phyloP scores from a whole-genome alignment of 1,140 invertebrate species.

The Drosophila pallidifrons region DNA sequence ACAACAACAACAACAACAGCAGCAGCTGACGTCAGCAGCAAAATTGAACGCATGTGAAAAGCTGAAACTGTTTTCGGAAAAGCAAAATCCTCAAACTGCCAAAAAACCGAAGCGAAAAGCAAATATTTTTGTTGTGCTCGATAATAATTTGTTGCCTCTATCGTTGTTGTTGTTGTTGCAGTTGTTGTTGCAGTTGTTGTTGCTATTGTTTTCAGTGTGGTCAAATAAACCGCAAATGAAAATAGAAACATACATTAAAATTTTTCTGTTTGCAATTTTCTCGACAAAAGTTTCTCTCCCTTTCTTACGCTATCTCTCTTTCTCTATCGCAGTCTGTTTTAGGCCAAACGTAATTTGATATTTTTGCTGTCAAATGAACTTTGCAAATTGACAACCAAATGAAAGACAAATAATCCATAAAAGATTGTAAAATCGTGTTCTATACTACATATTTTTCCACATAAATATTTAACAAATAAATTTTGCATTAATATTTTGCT shows the following conservation, averaged over 20 bases:
- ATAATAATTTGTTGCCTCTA: slow-evolving; percentile 23
- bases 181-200: background rate
- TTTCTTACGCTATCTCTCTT: too few relatives aligned
- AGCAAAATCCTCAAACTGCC: slow-evolving; percentile 1
- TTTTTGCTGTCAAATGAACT: too few relatives aligned
- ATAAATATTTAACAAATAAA: too few relatives aligned
- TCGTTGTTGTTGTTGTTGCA: background rate
- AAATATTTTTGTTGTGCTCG: slow-evolving; percentile 27
- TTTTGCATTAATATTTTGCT: too few relatives aligned
- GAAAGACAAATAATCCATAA: too few relatives aligned
- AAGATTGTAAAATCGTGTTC: too few relatives aligned
- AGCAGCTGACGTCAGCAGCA: slow-evolving; percentile 14
- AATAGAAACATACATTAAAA: slow-evolving; percentile 8
- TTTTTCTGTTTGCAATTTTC: slow-evolving; percentile 2
- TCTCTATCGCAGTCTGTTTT: background rate
- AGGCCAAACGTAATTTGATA: too few relatives aligned
- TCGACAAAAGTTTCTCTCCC: too few relatives aligned
- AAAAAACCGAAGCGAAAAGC: slow-evolving; percentile 5
- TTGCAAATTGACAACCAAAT: too few relatives aligned
- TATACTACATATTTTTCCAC: too few relatives aligned
- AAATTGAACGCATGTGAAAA: slow-evolving; percentile 24
- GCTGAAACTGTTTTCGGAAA: slow-evolving; percentile 13
- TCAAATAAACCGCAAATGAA: slow-evolving; percentile 30
- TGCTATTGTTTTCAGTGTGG: slow-evolving; percentile 23
- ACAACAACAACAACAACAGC: background rate